Conservation (phyloP, 2,797 vertebrate genomes). For the Acropternis orthonyx region DNA sequence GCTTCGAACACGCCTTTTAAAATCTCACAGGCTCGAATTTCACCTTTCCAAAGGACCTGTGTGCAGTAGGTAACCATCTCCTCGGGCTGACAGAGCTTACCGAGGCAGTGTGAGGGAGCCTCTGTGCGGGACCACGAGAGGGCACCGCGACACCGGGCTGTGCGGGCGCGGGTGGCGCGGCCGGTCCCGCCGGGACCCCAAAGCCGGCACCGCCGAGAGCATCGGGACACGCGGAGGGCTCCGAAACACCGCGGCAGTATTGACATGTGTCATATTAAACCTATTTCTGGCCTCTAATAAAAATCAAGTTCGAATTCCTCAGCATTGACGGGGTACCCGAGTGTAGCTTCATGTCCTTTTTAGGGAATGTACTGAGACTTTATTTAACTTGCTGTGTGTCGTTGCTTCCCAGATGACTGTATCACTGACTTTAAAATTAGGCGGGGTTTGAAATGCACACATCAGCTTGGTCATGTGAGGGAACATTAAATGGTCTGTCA, state of each 20-base stretch:
- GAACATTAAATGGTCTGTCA: background rate
- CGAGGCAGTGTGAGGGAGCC: background rate
- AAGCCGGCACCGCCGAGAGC: no score
- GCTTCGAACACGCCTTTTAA: rapidly evolving
- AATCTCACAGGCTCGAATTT: background rate
- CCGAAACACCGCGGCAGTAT: rapidly evolving
- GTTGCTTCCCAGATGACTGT: background rate
- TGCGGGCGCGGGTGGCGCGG: background rate
- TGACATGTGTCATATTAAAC: background rate
- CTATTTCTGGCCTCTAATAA: background rate
- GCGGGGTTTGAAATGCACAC: background rate
- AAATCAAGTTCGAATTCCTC: rapidly evolving
- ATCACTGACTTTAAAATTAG: background rate
- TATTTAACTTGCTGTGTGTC: background rate
- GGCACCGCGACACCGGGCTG: background rate
- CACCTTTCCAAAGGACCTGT: background rate
- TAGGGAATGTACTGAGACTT: background rate
- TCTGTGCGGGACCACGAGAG: background rate
- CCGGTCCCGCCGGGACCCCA: background rate
- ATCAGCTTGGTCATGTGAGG: background rate
- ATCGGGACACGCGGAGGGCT: no score
- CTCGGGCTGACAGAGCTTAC: background rate
- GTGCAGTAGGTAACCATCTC: background rate
- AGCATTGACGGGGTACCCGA: background rate
- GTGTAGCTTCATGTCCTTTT: background rate